Base-by-base conservation (phyloP, 2,888 invertebrate species). In the Neuroscelio doddi region DNA sequence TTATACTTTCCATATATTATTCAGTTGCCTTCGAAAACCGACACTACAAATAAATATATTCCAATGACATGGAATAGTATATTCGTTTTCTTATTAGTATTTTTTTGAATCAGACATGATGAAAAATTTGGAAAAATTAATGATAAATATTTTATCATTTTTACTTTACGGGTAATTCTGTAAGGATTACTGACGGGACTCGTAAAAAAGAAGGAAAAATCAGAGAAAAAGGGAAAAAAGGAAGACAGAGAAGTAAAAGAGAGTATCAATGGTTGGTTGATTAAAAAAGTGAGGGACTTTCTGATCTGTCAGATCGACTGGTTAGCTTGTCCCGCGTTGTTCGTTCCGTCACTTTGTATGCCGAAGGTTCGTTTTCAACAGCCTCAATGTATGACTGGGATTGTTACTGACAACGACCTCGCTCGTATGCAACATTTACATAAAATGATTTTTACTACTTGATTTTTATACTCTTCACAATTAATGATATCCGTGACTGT, bases 381-480 rank as follows among this genome's bases (percentile, higher is more conserved):
- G 64, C 69, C 62, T 70, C 58, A 69, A 74, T 73, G 64, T 73
- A 73, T 69, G 73, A 74, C 59, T 68, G 63, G 64, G 69, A 74
- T 74, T 74, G 72, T 74, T 74, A 72, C 59, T 61, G 32, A 64
- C 38, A 16, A 26, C 42, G 64, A 56, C 59, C 64, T 69, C 61
- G 56, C 59, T 68, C 59, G 69, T 58, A 69, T 34, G 69, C 44
- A 72, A 73, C 74, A 74, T 72, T 70, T 67, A 50, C 65, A 65
- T 68, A 74, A 72, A 70, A 70, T 73, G 69, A 74, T 72, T 68
- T 69, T 73, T 73, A n/a, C n/a, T n/a, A n/a, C n/a, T n/a, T n/a
- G n/a, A n/a, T n/a, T n/a, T n/a, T n/a, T n/a, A n/a, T n/a, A n/a
- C n/a, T n/a, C n/a, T n/a, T n/a, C n/a, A n/a, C n/a, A n/a, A n/a